Conservation (phyloP, 1,140 invertebrate genomes). For the Drosophila rufa region DNA sequence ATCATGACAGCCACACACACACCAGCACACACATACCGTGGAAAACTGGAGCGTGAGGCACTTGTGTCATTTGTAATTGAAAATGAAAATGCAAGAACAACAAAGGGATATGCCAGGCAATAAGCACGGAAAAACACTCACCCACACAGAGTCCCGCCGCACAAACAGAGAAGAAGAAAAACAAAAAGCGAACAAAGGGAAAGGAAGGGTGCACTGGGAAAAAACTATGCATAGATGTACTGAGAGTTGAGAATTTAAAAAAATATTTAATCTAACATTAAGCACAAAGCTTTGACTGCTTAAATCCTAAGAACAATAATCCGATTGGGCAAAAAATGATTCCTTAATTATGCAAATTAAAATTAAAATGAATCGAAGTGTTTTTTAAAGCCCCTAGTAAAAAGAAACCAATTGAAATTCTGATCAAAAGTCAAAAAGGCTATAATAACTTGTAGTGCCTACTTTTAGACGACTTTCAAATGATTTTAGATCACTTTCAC, state of each 20-base stretch:
- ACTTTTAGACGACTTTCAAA: too few species aligned
- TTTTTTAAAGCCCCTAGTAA: too few species aligned
- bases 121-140: constrained; percentile 29
- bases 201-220: neutral
- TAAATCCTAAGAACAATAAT: too few species aligned
- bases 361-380: too few species aligned
- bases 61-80: constrained; percentile 84
- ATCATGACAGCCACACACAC: constrained; percentile 43
- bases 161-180: constrained; percentile 18
- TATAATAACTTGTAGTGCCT: too few species aligned
- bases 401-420: too few species aligned
- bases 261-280: too few species aligned
- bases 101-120: constrained; percentile 47
- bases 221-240: neutral
- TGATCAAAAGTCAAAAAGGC: too few species aligned
- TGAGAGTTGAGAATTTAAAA: neutral
- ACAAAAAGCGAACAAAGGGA: constrained; percentile 25
- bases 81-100: constrained; percentile 77
- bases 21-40: constrained; percentile 15
- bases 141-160: constrained; percentile 1
- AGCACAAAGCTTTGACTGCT: too few species aligned
- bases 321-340: too few species aligned
- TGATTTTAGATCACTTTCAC: too few species aligned
- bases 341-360: too few species aligned
- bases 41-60: constrained; percentile 78